phyloP scores from a whole-genome alignment of 1,140 invertebrate species.

The Hylyphantes graminicola region DNA sequence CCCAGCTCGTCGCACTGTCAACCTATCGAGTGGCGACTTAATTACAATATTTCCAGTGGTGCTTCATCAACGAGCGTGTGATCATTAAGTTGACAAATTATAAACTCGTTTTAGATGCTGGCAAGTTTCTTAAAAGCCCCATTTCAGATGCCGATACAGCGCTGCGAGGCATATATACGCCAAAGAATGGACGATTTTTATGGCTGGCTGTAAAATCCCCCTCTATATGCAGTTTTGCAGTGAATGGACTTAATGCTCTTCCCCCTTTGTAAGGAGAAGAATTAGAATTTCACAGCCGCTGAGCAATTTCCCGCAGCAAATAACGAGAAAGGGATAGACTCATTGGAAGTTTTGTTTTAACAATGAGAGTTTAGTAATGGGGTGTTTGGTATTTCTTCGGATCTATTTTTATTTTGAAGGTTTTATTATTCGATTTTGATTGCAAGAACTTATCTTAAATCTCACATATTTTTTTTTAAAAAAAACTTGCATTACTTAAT shows the following conservation, averaged over 20 bases:
- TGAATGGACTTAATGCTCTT: neutral
- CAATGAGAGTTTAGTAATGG: no score
- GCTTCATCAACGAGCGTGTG: conserved; percentile 4
- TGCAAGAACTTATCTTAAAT: no score
- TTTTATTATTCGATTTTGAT: no score
- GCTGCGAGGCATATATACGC: no score
- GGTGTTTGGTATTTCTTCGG: no score
- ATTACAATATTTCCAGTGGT: conserved; percentile 11
- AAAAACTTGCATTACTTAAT: no score
- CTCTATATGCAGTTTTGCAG: neutral
- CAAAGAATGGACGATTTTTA: conserved; percentile 3
- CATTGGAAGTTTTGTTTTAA: no score
- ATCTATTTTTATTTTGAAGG: no score
- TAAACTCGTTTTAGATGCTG: conserved; percentile 10
- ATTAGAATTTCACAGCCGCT: conserved; percentile 16
- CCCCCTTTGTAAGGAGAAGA: conserved; percentile 1
- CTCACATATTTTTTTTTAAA: no score
- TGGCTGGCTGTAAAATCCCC: conserved; percentile 12
- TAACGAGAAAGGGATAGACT: neutral
- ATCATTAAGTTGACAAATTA: conserved; percentile 35
- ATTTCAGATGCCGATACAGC: neutral
- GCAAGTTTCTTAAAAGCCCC: neutral
- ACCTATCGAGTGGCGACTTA: neutral
- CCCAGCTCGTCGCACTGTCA: no score
- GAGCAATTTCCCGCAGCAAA: neutral